phyloP scores from a whole-genome alignment of 2,888 invertebrate genomes.

The Euphydryas editha region DNA sequence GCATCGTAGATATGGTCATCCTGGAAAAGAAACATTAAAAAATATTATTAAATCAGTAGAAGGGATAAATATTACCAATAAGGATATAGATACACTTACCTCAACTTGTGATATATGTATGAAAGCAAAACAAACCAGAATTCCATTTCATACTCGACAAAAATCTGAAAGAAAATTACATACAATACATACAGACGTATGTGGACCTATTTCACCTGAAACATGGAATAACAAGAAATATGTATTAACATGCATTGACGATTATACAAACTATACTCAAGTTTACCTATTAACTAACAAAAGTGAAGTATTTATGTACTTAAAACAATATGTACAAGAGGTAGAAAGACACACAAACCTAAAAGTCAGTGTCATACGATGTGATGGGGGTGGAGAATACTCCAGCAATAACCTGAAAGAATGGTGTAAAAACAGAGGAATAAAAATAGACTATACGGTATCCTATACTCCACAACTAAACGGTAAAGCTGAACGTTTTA shows the following conservation, averaged over 20 bases:
- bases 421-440: background rate
- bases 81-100: background rate
- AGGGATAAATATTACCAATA: background rate
- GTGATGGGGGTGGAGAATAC: background rate
- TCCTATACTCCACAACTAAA: background rate
- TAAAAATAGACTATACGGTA: background rate
- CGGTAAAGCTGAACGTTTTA: background rate
- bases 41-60: background rate
- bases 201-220: background rate
- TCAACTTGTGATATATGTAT: background rate
- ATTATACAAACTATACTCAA: background rate
- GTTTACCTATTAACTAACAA: background rate
- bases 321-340: background rate
- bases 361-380: background rate
- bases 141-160: background rate
- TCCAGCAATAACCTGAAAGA: background rate
- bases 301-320: background rate
- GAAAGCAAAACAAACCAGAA: background rate
- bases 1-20: background rate
- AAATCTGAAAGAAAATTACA: background rate
- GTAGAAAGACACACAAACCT: background rate
- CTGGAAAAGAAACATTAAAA: background rate
- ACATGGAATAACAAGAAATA: background rate
- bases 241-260: background rate
- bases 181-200: background rate